Evolutionary conservation across 2,888 invertebrate species (phyloP).

Genomic region (Conistra vaccinii): DNA sequence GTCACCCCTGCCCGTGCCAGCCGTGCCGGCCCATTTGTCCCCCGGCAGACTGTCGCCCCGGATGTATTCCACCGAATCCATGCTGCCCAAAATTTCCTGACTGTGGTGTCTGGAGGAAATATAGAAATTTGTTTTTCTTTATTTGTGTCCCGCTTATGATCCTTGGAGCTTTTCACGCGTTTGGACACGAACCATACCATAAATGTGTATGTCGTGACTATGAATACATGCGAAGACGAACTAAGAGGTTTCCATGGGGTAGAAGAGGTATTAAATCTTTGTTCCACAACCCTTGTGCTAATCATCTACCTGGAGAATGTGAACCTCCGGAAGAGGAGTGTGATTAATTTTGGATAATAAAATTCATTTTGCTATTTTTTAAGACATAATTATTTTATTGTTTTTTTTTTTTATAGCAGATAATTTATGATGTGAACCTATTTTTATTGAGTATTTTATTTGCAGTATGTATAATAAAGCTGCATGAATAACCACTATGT

Average conservation of each 20-base stretch:
- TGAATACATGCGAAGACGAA: conserved; percentile 94
- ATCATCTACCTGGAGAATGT: conserved; percentile 88
- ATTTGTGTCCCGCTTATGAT: conserved; percentile 80
- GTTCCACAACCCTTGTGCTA: conserved; percentile 95
- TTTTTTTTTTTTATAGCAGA: conserved; percentile 5
- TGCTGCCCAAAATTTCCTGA: conserved; percentile 79
- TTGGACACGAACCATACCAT: conserved; percentile 65
- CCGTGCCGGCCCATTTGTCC: conserved; percentile 72
- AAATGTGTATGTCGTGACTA: conserved; percentile 89
- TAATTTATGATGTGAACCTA: neutral
- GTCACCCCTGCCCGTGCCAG: conserved; percentile 1
- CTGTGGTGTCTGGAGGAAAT: conserved; percentile 78
- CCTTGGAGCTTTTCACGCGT: conserved; percentile 70
- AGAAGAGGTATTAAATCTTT: conserved; percentile 94
- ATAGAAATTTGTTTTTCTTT: conserved; percentile 77
- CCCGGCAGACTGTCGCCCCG: conserved; percentile 74
- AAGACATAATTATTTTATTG: neutral
- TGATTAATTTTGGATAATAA: conserved; percentile 69
- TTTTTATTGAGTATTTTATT: neutral
- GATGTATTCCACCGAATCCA: conserved; percentile 75
- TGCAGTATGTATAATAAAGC: neutral
- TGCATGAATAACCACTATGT: neutral
- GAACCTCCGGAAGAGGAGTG: conserved; percentile 72
- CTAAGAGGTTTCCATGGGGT: conserved; percentile 97
- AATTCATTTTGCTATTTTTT: neutral